These are phyloP conservation scores for Proales similis DNA, from an alignment of 1,140 invertebrate genomes.

Conservation along the genomic window DNA sequence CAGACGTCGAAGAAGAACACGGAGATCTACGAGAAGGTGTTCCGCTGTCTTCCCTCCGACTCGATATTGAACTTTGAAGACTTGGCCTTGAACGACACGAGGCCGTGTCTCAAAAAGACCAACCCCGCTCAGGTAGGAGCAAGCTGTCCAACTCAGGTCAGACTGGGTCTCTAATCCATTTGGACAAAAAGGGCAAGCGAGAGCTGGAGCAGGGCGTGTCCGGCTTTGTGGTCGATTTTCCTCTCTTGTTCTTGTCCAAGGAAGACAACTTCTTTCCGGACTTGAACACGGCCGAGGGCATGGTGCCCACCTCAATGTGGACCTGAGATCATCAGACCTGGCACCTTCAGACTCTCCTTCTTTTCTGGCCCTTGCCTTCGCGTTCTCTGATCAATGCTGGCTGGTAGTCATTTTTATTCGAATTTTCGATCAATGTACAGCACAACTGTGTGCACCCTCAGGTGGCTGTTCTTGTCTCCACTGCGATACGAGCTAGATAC, in stretches of 20 bases:
- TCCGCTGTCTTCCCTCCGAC: slow-evolving; percentile 25
- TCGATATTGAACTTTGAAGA: slow-evolving; percentile 22
- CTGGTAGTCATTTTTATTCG: too few species aligned
- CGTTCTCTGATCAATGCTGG: too few species aligned
- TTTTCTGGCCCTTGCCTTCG: too few species aligned
- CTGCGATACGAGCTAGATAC: too few species aligned
- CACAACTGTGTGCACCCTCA: too few species aligned
- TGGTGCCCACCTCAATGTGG: slow-evolving; percentile 26
- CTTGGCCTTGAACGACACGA: slow-evolving; percentile 6
- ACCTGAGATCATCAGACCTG: background rate
- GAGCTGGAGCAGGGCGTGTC: slow-evolving; percentile 17
- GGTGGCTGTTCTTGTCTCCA: too few species aligned
- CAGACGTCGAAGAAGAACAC: slow-evolving; percentile 18
- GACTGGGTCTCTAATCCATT: background rate
- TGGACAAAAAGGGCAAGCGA: slow-evolving; percentile 13
- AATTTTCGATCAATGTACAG: too few species aligned
- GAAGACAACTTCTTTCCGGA: slow-evolving; percentile 36
- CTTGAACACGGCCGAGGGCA: slow-evolving; percentile 16
- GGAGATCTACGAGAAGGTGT: slow-evolving; percentile 26
- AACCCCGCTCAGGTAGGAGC: slow-evolving; percentile 10
- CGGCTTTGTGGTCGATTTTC: slow-evolving; percentile 37
- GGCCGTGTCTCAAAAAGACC: slow-evolving; percentile 2
- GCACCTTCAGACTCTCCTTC: too few species aligned
- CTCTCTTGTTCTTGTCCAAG: slow-evolving; percentile 23
- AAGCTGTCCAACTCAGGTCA: background rate